Conservation (phyloP, 2,113 vertebrate genomes). For the Macrotis lagotis region DNA sequence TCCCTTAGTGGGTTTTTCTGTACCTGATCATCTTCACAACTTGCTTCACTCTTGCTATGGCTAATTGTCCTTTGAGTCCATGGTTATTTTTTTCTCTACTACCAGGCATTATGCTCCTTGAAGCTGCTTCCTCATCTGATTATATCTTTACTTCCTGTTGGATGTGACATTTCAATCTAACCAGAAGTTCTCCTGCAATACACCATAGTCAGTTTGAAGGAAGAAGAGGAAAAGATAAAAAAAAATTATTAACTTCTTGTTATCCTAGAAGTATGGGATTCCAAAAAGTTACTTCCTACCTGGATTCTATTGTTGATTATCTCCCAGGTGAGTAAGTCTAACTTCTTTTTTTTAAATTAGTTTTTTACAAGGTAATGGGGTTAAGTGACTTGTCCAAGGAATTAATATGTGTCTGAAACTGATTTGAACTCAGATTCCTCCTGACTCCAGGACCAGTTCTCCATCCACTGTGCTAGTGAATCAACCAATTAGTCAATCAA, state of each 20-base stretch:
- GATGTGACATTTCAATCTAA: not conserved
- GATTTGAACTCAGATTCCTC: not conserved
- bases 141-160: not conserved
- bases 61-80: not conserved
- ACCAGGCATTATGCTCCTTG: not conserved
- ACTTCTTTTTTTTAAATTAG: too few relatives aligned
- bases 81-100: not conserved
- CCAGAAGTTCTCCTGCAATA: not conserved
- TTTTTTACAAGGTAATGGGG: not conserved
- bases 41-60: not conserved
- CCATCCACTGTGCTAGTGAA: not conserved
- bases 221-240: not conserved
- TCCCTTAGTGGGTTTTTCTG: not conserved
- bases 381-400: not conserved
- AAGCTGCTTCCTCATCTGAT: not conserved
- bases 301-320: not conserved
- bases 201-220: not conserved
- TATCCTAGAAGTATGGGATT: not conserved
- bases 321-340: not conserved
- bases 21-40: not conserved
- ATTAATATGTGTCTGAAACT: not conserved
- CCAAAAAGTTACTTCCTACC: not conserved
- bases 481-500: not conserved
- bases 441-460: not conserved
- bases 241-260: not conserved